Evolutionary conservation across 92 coral and sea anemone genomes (phyloP).

Genomic region (Parazoanthus atlanticus): DNA sequence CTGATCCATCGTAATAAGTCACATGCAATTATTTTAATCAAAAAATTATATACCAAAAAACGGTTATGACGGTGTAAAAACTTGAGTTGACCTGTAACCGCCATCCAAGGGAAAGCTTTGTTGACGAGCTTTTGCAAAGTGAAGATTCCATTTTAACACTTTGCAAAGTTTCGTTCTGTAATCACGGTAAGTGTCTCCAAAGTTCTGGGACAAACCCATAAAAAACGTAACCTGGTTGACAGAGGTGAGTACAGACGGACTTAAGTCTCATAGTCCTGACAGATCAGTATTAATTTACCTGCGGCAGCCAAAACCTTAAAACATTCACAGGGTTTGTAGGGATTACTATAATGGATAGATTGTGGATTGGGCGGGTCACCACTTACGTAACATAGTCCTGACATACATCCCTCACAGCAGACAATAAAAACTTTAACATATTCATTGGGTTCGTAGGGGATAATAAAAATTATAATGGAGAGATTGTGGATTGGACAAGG

Average conservation of each 20-base stretch:
- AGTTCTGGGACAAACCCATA: not conserved
- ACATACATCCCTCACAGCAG: constrained; percentile 89
- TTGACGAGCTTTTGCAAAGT: not conserved
- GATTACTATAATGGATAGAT: no score
- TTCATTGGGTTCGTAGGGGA: constrained; percentile 69
- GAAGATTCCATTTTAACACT: not conserved
- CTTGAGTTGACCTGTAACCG: not conserved
- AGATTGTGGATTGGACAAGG: constrained; percentile 56
- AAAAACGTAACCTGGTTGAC: not conserved
- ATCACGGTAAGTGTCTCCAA: not conserved
- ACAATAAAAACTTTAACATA: constrained; percentile 86
- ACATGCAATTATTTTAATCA: no score
- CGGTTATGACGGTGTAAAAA: not conserved
- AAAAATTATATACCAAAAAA: no score
- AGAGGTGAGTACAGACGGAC: not conserved
- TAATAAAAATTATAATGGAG: constrained; percentile 66
- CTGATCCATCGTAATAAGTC: no score
- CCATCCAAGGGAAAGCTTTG: not conserved
- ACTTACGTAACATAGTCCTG: constrained; percentile 96
- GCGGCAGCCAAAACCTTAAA: constrained; percentile 85
- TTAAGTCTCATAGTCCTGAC: constrained; percentile 94
- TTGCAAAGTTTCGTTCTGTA: not conserved
- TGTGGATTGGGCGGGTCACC: no score
- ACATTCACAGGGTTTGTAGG: constrained; percentile 74
- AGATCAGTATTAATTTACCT: not conserved